phyloP scores from a whole-genome alignment of 2,888 invertebrate genomes.

The Abrostola tripartita region DNA sequence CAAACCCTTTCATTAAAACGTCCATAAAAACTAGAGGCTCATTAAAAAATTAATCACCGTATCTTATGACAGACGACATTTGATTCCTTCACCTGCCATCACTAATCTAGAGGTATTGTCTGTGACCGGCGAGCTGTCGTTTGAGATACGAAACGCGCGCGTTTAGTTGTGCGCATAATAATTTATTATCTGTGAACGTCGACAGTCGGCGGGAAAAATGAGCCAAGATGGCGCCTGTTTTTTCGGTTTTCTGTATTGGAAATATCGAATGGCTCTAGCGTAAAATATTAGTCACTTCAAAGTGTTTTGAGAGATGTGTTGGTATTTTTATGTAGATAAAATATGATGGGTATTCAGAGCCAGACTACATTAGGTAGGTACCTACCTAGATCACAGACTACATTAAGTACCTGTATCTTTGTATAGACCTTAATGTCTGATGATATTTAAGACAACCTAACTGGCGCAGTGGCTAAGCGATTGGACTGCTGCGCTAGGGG shows the following conservation, averaged over 20 bases:
- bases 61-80: conserved; percentile 52
- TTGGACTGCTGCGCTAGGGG: too few relatives aligned
- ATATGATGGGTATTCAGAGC: too few relatives aligned
- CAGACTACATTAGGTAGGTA: too few relatives aligned
- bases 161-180: conserved; percentile 64
- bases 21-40: conserved; percentile 26
- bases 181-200: conserved; percentile 72
- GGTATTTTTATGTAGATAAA: not conserved
- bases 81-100: conserved; percentile 65
- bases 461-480: too few relatives aligned
- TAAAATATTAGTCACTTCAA: conserved; percentile 16
- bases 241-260: conserved; percentile 37
- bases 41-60: conserved; percentile 50
- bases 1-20: conserved; percentile 3
- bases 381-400: too few relatives aligned
- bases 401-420: too few relatives aligned
- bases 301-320: conserved; percentile 8
- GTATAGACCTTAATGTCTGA: too few relatives aligned
- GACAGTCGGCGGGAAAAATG: conserved; percentile 64
- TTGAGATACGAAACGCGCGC: conserved; percentile 72
- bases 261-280: conserved; percentile 33
- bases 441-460: too few relatives aligned
- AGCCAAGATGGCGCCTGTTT: conserved; percentile 40
- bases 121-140: conserved; percentile 72
- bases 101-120: conserved; percentile 74